Evolutionary conservation across 2,888 invertebrate species (phyloP).

Genomic region (Tribolium freemani): DNA sequence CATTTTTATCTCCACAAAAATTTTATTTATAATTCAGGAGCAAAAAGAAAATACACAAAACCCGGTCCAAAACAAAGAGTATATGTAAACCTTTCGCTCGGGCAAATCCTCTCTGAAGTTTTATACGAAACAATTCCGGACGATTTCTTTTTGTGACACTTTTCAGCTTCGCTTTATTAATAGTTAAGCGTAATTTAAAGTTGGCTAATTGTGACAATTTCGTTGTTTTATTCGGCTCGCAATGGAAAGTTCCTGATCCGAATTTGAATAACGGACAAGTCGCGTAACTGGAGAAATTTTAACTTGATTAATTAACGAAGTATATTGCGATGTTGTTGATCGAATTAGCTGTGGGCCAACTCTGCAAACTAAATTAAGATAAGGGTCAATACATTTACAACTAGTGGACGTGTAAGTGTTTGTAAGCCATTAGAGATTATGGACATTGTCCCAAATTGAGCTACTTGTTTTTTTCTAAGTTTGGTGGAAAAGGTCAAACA

Average conservation of each 20-base stretch:
- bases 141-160: constrained; percentile 15
- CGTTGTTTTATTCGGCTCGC: not conserved
- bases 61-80: too few species aligned
- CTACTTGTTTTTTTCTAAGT: too few species aligned
- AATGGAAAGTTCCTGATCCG: not conserved
- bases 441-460: not conserved
- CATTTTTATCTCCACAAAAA: not conserved
- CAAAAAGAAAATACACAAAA: too few species aligned
- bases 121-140: not conserved
- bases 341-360: constrained; percentile 4
- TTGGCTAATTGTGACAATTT: constrained; percentile 16
- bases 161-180: constrained; percentile 13
- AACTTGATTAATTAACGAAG: not conserved
- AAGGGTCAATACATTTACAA: constrained; percentile 29
- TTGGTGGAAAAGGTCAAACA: not conserved
- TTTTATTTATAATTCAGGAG: too few species aligned
- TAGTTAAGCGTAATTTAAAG: constrained; percentile 22
- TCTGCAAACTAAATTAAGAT: constrained; percentile 20
- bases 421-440: constrained; percentile 15
- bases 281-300: not conserved
- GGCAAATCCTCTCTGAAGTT: constrained; percentile 9
- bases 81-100: too few species aligned
- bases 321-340: not conserved
- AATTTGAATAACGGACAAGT: not conserved
- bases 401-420: constrained; percentile 24